phyloP scores from a whole-genome alignment of 2,888 invertebrate genomes.

The Kryphioiulus occultus region DNA sequence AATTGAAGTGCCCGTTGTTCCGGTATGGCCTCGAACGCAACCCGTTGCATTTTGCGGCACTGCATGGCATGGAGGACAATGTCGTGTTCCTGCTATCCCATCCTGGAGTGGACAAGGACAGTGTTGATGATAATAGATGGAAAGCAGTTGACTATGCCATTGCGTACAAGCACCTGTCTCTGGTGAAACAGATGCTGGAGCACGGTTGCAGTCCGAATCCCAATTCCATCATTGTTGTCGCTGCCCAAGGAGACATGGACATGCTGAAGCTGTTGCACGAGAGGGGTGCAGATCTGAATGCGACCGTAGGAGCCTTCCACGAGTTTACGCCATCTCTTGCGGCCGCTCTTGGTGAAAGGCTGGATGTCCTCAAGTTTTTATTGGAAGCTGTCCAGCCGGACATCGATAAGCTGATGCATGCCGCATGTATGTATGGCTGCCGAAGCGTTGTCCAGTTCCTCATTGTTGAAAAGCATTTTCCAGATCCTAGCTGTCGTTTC shows the following conservation, averaged over 20 bases:
- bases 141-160: background rate
- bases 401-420: background rate
- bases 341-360: background rate
- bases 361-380: background rate
- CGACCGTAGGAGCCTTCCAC: background rate
- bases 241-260: background rate
- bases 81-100: background rate
- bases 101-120: background rate
- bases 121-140: background rate
- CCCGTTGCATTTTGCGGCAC: background rate
- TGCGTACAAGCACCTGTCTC: background rate
- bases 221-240: background rate
- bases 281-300: background rate
- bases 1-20: background rate
- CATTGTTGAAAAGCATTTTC: background rate
- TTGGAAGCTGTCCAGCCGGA: background rate
- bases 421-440: background rate
- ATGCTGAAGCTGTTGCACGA: background rate
- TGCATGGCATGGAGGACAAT: background rate
- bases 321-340: background rate
- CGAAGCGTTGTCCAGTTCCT: background rate
- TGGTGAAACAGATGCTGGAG: background rate
- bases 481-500: background rate
- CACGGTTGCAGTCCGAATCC: background rate
- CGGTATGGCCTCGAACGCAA: background rate